Percentiles rank a stretch among this genome's conserved stretches.
Conservation (phyloP, 2,113 vertebrate species). For the Nothoprocta perdicaria region DNA sequence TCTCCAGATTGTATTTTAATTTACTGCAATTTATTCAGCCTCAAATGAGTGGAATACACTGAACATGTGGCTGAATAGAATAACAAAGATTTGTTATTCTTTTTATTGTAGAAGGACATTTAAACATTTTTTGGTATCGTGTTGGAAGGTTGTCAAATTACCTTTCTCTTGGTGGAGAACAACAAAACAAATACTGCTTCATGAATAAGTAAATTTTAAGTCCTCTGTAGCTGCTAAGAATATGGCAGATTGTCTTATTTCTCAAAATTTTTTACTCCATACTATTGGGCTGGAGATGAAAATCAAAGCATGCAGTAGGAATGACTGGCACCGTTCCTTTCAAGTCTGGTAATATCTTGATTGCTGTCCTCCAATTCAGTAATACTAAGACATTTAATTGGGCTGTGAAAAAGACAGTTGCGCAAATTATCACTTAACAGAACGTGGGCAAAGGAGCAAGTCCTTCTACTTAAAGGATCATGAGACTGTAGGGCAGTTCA, state of each 20-base stretch:
- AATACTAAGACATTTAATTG: neutral
- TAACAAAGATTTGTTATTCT: neutral
- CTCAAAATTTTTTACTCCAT: neutral
- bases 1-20: neutral
- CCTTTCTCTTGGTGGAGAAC: neutral
- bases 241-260: neutral
- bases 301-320: neutral
- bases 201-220: neutral
- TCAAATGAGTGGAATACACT: neutral
- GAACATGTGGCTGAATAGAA: constrained; percentile 28
- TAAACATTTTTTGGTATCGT: neutral
- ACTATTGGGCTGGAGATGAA: neutral
- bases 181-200: neutral
- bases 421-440: accelerated
- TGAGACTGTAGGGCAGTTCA: neutral
- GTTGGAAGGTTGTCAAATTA: neutral
- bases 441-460: neutral
- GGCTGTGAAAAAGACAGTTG: neutral
- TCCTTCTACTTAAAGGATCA: neutral
- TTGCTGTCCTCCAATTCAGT: neutral
- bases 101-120: neutral
- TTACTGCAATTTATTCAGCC: neutral
- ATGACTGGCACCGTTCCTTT: neutral
- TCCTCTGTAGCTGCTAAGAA: neutral
- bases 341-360: neutral